phyloP scores from a whole-genome alignment of 2,888 invertebrate species.

The Lasiommata megera region DNA sequence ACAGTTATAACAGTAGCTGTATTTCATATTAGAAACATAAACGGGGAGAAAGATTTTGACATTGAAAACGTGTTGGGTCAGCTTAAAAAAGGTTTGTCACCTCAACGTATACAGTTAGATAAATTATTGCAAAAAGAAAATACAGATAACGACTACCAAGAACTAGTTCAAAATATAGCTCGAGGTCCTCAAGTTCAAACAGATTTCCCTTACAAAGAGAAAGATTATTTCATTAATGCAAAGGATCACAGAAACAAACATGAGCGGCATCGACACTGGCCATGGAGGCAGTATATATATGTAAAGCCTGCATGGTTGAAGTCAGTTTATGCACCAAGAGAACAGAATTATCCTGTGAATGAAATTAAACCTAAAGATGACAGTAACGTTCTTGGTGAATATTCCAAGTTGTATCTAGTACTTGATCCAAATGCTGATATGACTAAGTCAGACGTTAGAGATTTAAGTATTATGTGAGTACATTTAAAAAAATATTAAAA shows the following conservation, averaged over 20 bases:
- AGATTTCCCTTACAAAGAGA: not conserved
- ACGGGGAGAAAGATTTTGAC: constrained; percentile 3
- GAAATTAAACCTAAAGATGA: constrained; percentile 6
- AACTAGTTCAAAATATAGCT: not conserved
- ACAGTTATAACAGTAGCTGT: not conserved
- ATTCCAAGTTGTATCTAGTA: constrained; percentile 56
- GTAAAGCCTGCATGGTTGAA: constrained; percentile 15
- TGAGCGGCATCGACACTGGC: not conserved
- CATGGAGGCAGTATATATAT: constrained; percentile 5
- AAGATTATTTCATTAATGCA: not conserved
- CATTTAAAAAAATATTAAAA: constrained; percentile 2
- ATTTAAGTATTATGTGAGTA: constrained; percentile 55
- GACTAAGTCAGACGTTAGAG: constrained; percentile 33
- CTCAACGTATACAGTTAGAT: not conserved
- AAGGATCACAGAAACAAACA: not conserved
- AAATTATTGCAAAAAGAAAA: not conserved
- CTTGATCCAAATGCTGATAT: constrained; percentile 47
- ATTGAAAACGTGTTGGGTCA: constrained; percentile 9
- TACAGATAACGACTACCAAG: not conserved
- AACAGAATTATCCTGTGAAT: constrained; percentile 9
- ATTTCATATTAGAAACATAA: not conserved
- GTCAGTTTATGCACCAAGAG: constrained; percentile 2
- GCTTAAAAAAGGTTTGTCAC: not conserved
- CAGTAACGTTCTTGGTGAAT: constrained; percentile 36
- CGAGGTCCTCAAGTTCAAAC: constrained; percentile 5